Conservation (phyloP, 2,888 invertebrate species). For the Cephonodes hylas region DNA sequence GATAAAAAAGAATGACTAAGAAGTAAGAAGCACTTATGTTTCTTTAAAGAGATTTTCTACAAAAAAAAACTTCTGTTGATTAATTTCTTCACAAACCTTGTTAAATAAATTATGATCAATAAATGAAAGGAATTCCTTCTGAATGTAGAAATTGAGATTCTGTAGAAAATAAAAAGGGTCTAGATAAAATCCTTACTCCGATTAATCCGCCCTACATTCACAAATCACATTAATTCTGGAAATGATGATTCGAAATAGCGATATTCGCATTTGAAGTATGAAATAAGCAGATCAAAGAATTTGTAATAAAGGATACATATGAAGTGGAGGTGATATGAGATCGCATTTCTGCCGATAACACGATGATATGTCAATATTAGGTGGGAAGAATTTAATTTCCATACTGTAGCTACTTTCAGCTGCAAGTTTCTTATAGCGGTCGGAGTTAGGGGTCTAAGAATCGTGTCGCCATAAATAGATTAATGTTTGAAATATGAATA, state of each 20-base stretch:
- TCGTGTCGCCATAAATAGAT: too few relatives aligned
- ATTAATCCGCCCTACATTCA: background rate
- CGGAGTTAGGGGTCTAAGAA: background rate
- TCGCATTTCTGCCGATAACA: background rate
- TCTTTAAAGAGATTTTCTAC: too few relatives aligned
- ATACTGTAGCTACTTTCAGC: background rate
- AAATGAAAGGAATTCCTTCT: too few relatives aligned
- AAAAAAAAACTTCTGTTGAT: too few relatives aligned
- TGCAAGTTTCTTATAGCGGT: background rate
- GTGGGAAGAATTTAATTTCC: background rate
- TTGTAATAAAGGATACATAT: constrained; percentile 1
- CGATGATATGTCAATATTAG: background rate
- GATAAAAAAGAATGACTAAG: too few relatives aligned
- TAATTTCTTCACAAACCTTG: too few relatives aligned
- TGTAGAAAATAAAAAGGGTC: too few relatives aligned
- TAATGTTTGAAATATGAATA: too few relatives aligned
- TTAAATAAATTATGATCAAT: too few relatives aligned
- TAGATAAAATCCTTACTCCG: too few relatives aligned
- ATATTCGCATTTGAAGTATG: background rate
- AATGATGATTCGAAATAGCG: background rate
- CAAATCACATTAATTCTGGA: background rate
- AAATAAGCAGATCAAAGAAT: constrained; percentile 8
- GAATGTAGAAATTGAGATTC: too few relatives aligned
- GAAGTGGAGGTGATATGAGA: background rate
- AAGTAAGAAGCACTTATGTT: too few relatives aligned